Conservation (phyloP, 2,797 vertebrate species). For the Tinamus major region DNA sequence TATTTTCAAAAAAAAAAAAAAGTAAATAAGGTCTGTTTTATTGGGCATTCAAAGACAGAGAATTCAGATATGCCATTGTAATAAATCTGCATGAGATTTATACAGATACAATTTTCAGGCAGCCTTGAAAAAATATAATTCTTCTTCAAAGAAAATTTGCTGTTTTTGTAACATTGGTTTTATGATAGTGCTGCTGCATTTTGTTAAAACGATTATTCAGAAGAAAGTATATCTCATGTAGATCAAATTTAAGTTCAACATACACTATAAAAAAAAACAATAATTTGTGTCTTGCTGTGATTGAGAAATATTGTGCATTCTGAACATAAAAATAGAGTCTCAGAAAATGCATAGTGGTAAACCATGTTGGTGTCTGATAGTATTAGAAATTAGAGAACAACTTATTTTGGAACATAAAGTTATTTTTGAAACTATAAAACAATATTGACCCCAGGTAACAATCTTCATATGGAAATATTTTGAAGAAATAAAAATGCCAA, state of each 20-base stretch:
- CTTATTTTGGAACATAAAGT: background rate
- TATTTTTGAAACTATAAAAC: background rate
- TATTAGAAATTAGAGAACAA: background rate
- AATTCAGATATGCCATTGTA: background rate
- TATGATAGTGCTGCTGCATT: background rate
- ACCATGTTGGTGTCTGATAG: background rate
- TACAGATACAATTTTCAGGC: background rate
- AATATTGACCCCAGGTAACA: background rate
- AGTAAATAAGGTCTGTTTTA: background rate
- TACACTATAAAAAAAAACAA: background rate
- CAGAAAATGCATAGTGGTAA: background rate
- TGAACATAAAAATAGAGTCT: background rate
- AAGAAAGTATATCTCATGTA: background rate
- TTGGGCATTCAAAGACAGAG: background rate
- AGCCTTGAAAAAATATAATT: background rate
- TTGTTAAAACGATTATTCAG: background rate
- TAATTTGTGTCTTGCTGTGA: background rate
- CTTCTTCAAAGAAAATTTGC: fast-evolving
- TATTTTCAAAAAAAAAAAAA: background rate
- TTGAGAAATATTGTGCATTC: background rate
- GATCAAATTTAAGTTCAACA: background rate
- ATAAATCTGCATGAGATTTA: background rate
- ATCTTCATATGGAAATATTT: background rate
- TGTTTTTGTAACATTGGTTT: background rate
- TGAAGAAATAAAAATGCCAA: background rate